Evolutionary conservation across 2,888 invertebrate genomes (phyloP).

Genomic region (Spialia ferax): DNA sequence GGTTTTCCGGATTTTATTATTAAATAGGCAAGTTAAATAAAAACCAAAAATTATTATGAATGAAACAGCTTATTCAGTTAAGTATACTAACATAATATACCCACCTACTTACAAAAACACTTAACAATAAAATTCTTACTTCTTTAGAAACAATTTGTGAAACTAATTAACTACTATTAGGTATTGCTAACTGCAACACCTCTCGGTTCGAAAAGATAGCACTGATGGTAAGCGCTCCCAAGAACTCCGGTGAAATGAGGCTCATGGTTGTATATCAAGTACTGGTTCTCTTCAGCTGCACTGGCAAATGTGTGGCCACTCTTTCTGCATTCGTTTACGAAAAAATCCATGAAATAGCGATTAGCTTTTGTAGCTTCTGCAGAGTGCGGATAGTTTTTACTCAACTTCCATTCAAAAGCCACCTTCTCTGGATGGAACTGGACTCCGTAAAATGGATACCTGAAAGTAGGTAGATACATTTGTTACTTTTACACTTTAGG

Average conservation of each 20-base stretch:
- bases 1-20: no score
- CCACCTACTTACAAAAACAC: no score
- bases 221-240: slow-evolving; percentile 87
- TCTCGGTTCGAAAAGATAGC: slow-evolving; percentile 89
- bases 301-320: slow-evolving; percentile 87
- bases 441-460: slow-evolving; percentile 93
- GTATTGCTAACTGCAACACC: slow-evolving; percentile 47
- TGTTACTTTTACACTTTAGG: no score
- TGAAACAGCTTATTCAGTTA: no score
- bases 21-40: no score
- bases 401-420: slow-evolving; percentile 90
- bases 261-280: slow-evolving; percentile 91
- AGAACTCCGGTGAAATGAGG: slow-evolving; percentile 87
- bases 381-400: slow-evolving; percentile 88
- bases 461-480: no score
- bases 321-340: slow-evolving; percentile 91
- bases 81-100: no score
- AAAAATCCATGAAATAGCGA: slow-evolving; percentile 94
- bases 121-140: no score
- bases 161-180: background rate
- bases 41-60: no score
- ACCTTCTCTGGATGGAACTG: slow-evolving; percentile 98
- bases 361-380: slow-evolving; percentile 87
- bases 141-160: background rate
- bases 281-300: slow-evolving; percentile 81